Base-by-base conservation (phyloP, 2,797 vertebrate genomes). In the Sebastes glaucus region DNA sequence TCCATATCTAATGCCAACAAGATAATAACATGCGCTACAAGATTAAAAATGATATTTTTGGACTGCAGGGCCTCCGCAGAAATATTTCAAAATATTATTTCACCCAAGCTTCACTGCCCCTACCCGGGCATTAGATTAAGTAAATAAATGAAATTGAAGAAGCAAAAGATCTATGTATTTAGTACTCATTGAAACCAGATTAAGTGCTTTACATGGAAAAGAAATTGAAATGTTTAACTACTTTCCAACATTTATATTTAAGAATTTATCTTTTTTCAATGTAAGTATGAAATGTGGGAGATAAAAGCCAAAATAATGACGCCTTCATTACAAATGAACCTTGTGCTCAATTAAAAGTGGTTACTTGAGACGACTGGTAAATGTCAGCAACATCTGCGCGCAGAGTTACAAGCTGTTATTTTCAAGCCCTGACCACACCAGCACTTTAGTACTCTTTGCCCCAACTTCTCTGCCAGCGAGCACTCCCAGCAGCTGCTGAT, bases 381-480 rank as follows among this genome's bases (percentile, higher is more conserved):
- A 61, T 42, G 6, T 87, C 64, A 77, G 70, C 35, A 76, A 80
- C 74, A 69, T 84, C 70, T 69, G 35, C 11, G 5, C 1, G 2
- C 11, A 38, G 7, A 18, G 65, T 71, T 57, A 66, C 65, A 73
- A 66, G 80, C 30, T 82, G 80, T 83, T 87, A 62, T 86, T 84
- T 84, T 38, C 77, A 75, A 73, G 56, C 65, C 38, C 42, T 52
- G 74, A 86, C 70, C 52, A 16, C 78, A 74, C 23, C 60, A 71
- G 64, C 77, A 67, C 6, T 76, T 83, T 71, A 5, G 61, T 4
- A 1, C 59, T 60, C 66, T 66, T 87, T 46, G 33, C 62, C 52
- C 42, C 25, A 66, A 75, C 68, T 77, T 42, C 74, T 14, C 22
- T 78, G 72, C 78, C 65, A 77, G 46, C 1, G 7, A 10, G 49